Base-by-base conservation (phyloP, 1,140 invertebrate genomes). In the Bombus sylvicola region DNA sequence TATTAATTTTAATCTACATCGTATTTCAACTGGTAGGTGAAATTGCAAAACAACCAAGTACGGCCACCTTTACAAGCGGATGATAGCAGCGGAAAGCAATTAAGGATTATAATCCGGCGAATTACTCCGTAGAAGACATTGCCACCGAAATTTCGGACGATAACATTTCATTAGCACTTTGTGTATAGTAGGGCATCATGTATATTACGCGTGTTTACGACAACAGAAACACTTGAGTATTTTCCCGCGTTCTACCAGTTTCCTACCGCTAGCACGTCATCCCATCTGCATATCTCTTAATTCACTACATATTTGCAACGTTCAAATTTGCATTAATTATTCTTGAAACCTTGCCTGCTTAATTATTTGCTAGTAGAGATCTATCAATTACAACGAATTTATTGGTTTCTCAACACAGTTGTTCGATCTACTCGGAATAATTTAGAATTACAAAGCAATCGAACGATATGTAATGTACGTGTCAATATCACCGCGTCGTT, bases 231-330 rank as follows among this genome's bases (percentile, higher is more conserved):
- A 37, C 62, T 79, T 10, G 76, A 62, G 76, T 66, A 64, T 77
- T 79, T 79, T 79, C 41, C 47, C 62, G 76, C 76, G 76, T 79
- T 13, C 53, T 62, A 82, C 39, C 22, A 74, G 37, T 72, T 82
- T 34, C 69, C 25, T 71, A n/a, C 69, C 69, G 39, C 53, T 25
- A 4, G 37, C 47, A 18, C 53, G 12, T 73, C 53, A 43, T 41
- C 71, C 39, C 69, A 74, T 82, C 80, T 62, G 57, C 69, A 81
- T 81, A 81, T 81, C 79, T 72, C 79, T 72, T 37, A 39, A 53
- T 64, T 31, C 43, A 0, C 43, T 72, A 22, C 47, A 22, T 53
- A 81, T 37, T 72, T 72, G 43, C 68, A 22, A 57, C 62, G 37
- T 57, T 72, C 66, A 71, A 72, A 72, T 72, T 69, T 71, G 28